These are phyloP conservation scores for Spizella passerina DNA, from an alignment of 2,797 vertebrate genomes.

Conservation along the genomic window DNA sequence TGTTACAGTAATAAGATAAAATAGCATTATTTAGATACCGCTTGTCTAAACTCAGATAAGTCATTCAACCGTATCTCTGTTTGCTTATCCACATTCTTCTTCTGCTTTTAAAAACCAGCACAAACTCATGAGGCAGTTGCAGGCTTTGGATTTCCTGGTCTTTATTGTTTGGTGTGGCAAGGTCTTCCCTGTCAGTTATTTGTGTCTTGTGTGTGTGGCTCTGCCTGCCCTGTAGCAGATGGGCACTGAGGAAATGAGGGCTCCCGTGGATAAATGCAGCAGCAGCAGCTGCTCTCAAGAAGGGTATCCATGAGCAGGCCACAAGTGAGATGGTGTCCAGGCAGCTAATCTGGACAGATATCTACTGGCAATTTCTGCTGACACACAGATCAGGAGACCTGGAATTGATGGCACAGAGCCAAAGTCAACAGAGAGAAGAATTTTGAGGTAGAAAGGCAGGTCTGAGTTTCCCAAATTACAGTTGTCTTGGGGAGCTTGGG, in stretches of 20 bases:
- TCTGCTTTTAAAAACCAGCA: constrained; percentile 13
- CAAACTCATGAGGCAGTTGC: background rate
- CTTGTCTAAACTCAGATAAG: constrained; percentile 52
- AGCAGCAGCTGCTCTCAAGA: constrained; percentile 41
- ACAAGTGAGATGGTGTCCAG: background rate
- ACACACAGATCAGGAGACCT: background rate
- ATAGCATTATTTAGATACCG: constrained; percentile 18
- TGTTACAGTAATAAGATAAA: constrained; percentile 46
- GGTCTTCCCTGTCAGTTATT: background rate
- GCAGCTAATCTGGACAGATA: constrained; percentile 13
- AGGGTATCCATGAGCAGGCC: background rate
- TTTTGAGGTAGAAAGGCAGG: constrained; percentile 6
- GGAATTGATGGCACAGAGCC: background rate
- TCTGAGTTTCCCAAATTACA: background rate
- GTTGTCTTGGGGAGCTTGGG: background rate
- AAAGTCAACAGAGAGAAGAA: background rate
- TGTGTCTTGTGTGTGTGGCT: background rate
- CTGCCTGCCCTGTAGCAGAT: constrained; percentile 20
- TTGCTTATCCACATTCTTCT: constrained; percentile 30
- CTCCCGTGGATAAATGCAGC: constrained; percentile 27
- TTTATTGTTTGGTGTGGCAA: background rate
- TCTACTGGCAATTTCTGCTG: constrained; percentile 2
- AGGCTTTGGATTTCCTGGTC: background rate
- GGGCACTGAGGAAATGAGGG: constrained; percentile 12
- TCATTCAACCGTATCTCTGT: background rate